Base-by-base conservation (phyloP, 2,888 invertebrate genomes). In the Pristionchus fissidentatus region DNA sequence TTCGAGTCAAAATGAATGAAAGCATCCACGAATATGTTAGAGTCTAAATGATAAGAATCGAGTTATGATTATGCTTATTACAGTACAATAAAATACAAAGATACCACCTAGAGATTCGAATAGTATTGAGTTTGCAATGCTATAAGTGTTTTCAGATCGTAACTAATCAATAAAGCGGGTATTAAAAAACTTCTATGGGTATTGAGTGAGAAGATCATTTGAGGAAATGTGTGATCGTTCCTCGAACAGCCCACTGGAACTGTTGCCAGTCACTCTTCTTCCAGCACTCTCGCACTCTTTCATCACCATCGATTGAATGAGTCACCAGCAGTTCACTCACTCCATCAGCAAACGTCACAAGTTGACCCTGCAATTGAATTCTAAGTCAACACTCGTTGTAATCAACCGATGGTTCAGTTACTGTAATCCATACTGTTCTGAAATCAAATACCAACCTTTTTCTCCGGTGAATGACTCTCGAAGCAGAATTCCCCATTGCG, bases 241-340 rank as follows among this genome's bases (percentile, higher is more conserved):
- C 89, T 22, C 89, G 85, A 1, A 89, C 89, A n/a, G 89, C 89
- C 89, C 89, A 89, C 70, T 86, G 87, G 82, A 89, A 89, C 82
- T 89, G 89, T n/a, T 83, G 86, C 89, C 89, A 89, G 70, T 89
- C 88, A 66, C 84, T 84, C 66, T 89, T 89, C 38, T 87, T 79
- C 89, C 89, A 89, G 52, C 84, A 85, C 83, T 89, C 89, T 29
- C 41, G 35, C 3, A 38, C 46, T 35, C 35, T 70, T 77, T 89
- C 89, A 22, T 89, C 87, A 35, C 87, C 89, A 70, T 84, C 84
- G 22, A 87, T 84, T 10, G 86, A 84, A 57, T 89, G 87, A 3
- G 83, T 84, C 38, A 89, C 88, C 29, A 87, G 84, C 29, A 89
- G 85, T 60, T 89, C 89, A 43, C 84, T 79, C 0, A 88, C 89